Evolutionary conservation across 2,888 invertebrate genomes (phyloP).

Genomic region (Melanotus villosus): DNA sequence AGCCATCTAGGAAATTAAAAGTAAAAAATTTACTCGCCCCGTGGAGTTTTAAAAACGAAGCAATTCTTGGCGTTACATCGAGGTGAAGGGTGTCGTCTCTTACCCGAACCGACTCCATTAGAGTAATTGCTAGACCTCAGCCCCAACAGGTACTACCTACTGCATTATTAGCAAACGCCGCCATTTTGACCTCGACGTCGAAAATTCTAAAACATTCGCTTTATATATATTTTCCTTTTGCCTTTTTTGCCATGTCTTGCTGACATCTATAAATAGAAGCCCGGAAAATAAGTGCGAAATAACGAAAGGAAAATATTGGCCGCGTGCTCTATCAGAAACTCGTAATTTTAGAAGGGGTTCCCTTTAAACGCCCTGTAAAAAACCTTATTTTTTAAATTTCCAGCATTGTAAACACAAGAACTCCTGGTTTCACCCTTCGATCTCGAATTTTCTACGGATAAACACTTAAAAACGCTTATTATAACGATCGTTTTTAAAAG

Average conservation of each 20-base stretch:
- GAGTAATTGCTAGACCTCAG: slow-evolving; percentile 56
- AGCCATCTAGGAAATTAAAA: slow-evolving; percentile 25
- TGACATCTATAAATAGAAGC: slow-evolving; percentile 25
- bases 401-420: too few relatives aligned
- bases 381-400: too few relatives aligned
- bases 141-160: slow-evolving; percentile 37
- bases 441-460: too few relatives aligned
- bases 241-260: slow-evolving; percentile 19
- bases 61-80: slow-evolving; percentile 49
- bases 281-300: slow-evolving; percentile 22
- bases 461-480: too few relatives aligned
- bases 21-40: slow-evolving; percentile 8
- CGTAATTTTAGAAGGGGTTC: slow-evolving; percentile 7
- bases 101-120: slow-evolving; percentile 53
- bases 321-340: slow-evolving; percentile 17
- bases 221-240: slow-evolving; percentile 16
- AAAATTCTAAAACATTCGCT: slow-evolving; percentile 23
- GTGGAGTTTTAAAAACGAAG: slow-evolving; percentile 42
- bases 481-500: too few relatives aligned
- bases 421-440: too few relatives aligned
- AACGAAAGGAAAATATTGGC: slow-evolving; percentile 21
- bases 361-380: too few relatives aligned
- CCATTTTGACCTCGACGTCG: slow-evolving; percentile 29
- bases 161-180: slow-evolving; percentile 41
- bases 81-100: slow-evolving; percentile 44